A percentile compares a stretch with the other conserved stretches of the same genome.
These are phyloP conservation scores for Pegoplata infirma DNA, from an alignment of 2,888 invertebrate genomes.

Conservation along the genomic window DNA sequence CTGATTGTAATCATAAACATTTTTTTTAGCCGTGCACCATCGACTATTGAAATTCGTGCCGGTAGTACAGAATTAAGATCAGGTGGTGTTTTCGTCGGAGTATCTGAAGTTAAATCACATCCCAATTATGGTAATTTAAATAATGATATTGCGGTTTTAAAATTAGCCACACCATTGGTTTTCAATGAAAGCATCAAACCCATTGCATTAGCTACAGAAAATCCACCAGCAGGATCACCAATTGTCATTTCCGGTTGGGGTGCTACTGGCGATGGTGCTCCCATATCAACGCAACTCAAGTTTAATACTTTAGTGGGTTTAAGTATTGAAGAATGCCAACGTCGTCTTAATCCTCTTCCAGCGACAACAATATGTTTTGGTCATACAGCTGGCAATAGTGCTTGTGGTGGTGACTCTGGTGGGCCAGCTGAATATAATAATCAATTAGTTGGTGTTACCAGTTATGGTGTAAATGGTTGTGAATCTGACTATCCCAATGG, in stretches of 20 bases:
- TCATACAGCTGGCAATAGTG: slow-evolving; percentile 67
- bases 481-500: slow-evolving; percentile 73
- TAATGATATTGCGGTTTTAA: slow-evolving; percentile 72
- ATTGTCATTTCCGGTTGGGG: slow-evolving; percentile 75
- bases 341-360: slow-evolving; percentile 61
- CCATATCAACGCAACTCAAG: slow-evolving; percentile 68
- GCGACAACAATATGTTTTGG: slow-evolving; percentile 71
- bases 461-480: slow-evolving; percentile 70
- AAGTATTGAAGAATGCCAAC: slow-evolving; percentile 65
- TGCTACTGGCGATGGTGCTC: slow-evolving; percentile 66
- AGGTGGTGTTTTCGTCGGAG: slow-evolving; percentile 66
- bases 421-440: slow-evolving; percentile 73
- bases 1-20: neutral
- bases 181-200: slow-evolving; percentile 65
- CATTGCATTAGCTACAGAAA: slow-evolving; percentile 67
- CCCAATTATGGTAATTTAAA: slow-evolving; percentile 64
- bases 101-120: slow-evolving; percentile 67
- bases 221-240: slow-evolving; percentile 63
- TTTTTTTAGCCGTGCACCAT: slow-evolving; percentile 65
- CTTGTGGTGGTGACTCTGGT: slow-evolving; percentile 75
- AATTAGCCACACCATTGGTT: slow-evolving; percentile 62
- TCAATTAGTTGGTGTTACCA: slow-evolving; percentile 72
- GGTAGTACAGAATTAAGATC: slow-evolving; percentile 66
- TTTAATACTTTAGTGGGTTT: slow-evolving; percentile 67
- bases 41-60: slow-evolving; percentile 67